Base-by-base conservation (phyloP, 2,797 vertebrate species). In the Acridotheres tristis region DNA sequence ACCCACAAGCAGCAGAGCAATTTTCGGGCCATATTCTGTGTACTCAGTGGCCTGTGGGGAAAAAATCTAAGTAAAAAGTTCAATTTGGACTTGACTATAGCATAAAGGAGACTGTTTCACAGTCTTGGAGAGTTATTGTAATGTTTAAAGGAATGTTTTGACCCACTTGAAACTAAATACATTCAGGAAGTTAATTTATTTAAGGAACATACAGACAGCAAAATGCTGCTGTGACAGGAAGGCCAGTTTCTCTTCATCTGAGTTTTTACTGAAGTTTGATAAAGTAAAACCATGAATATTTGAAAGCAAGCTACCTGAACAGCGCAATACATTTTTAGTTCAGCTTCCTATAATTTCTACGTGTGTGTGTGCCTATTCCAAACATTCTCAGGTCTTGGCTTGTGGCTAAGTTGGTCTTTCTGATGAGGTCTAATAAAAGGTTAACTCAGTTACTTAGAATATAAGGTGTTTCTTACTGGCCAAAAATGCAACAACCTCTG, bases 11-110 rank as follows among this genome's bases (percentile, higher is more conserved):
- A 8, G 61, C 67, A 90, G 45, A 85, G 61, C 58, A 83, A 86
- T 94, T 96, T 95, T 63, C 90, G 95, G 81, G 85, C 43, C 71
- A 89, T 14, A 74, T 9, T 89, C 63, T 95, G 36, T 36, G 58
- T 54, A 80, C 18, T 86, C 84, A 71, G 47, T 4, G 16, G 78
- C 77, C 85, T 80, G 58, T 16, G 50, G 57, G 62, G n/a, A 62
- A 77, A 74, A 80, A 80, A 36, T 42, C 59, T 59, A 89, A 95
- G 65, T 54, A 89, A 69, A 74, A 92, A 73, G 38, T 40, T 87
- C 42, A 77, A 76, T 36, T 81, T 71, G n/a, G 66, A 85, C 25
- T 82, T 69, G 40, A 57, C 67, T 86, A 72, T 27, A 87, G 48
- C 11, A 34, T 59, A 66, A 92, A 84, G 65, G 5, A 86, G 42